Evolutionary conservation across 2,113 vertebrate species (phyloP).

Genomic region (Azemiops feae): DNA sequence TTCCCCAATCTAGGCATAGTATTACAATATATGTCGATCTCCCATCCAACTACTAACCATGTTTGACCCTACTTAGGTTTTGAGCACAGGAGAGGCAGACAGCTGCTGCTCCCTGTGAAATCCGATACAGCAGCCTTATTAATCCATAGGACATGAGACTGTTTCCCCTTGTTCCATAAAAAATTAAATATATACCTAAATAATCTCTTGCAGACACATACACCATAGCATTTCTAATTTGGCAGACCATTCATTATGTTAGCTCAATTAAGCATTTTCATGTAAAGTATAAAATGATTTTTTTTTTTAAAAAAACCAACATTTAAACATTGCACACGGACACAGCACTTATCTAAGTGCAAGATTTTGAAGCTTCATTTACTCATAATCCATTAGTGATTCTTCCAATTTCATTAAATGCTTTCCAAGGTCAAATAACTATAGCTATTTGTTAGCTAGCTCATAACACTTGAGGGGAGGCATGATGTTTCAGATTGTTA

Average conservation of each 20-base stretch:
- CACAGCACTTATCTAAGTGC: not conserved
- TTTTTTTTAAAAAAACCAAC: not conserved
- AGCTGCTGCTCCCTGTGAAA: not conserved
- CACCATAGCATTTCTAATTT: not conserved
- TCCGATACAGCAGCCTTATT: not conserved
- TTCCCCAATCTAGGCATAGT: not conserved
- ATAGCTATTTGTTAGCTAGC: not conserved
- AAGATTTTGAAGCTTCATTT: not conserved
- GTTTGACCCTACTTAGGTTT: not conserved
- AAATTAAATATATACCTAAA: not conserved
- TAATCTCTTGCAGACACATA: not conserved
- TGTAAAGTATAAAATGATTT: not conserved
- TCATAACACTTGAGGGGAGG: not conserved
- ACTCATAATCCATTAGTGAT: not conserved
- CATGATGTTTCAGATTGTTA: not conserved
- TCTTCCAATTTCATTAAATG: not conserved
- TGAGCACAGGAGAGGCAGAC: not conserved
- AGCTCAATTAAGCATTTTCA: not conserved
- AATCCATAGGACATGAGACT: not conserved
- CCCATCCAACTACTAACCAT: not conserved
- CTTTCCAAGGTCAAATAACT: not conserved
- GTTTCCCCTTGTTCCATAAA: not conserved
- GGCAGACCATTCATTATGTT: not conserved
- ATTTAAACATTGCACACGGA: not conserved
- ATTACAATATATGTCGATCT: not conserved